Percentiles rank a stretch among this genome's conserved stretches.
Conservation (phyloP, 2,113 vertebrate species). For the Deroptyus accipitrinus region DNA sequence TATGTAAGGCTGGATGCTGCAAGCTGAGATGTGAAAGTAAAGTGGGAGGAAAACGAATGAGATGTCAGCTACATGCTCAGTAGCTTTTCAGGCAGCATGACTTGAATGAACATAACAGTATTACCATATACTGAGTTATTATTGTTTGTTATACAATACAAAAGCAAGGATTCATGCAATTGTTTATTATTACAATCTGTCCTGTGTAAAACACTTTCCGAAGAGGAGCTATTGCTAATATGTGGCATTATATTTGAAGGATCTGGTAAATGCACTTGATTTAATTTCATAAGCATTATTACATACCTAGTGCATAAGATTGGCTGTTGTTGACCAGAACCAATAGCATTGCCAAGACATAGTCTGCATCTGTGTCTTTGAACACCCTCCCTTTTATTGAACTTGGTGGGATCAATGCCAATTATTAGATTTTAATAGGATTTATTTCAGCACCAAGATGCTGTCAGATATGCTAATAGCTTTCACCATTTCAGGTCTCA, state of each 20-base stretch:
- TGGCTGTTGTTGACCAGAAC: not conserved
- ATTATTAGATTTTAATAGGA: not conserved
- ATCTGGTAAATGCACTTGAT: not conserved
- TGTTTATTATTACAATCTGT: not conserved
- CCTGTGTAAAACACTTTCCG: not conserved
- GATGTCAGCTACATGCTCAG: not conserved
- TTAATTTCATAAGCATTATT: not conserved
- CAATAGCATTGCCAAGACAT: not conserved
- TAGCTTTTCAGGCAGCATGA: not conserved
- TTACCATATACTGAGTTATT: not conserved
- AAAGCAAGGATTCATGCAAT: not conserved
- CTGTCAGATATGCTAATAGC: not conserved
- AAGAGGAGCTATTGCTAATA: not conserved
- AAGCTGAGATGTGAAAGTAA: not conserved
- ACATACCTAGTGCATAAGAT: not conserved
- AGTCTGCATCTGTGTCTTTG: not conserved
- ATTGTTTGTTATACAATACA: not conserved
- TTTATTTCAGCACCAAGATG: not conserved
- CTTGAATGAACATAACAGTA: not conserved
- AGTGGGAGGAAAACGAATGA: not conserved
- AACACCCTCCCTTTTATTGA: not conserved
- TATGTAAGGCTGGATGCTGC: not conserved
- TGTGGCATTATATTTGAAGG: not conserved
- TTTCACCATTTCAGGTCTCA: not conserved
- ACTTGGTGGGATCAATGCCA: not conserved